phyloP scores from a whole-genome alignment of 2,113 vertebrate species.

The Murina feae region DNA sequence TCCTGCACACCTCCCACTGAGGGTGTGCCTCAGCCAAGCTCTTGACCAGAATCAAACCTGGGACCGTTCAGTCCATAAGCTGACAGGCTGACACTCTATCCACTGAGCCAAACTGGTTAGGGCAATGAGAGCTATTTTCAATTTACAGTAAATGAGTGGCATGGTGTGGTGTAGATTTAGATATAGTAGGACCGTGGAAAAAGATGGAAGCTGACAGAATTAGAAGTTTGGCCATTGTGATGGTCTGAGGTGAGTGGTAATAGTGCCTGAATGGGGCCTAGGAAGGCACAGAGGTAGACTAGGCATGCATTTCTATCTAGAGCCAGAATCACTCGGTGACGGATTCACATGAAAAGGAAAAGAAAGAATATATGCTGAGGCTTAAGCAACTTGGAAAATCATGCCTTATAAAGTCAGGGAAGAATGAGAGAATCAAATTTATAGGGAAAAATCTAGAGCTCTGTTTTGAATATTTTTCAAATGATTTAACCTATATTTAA shows the following conservation, averaged over 20 bases:
- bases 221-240: neutral
- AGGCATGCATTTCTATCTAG: neutral
- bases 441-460: neutral
- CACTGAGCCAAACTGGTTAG: too few relatives aligned
- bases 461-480: neutral
- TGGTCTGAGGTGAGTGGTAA: neutral
- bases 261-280: neutral
- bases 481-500: neutral
- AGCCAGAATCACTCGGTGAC: neutral
- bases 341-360: neutral
- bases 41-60: too few relatives aligned
- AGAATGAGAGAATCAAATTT: neutral
- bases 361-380: neutral
- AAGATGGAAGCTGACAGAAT: neutral
- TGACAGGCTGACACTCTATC: too few relatives aligned
- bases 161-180: neutral
- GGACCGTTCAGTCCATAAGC: too few relatives aligned
- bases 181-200: neutral
- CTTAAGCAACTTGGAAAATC: neutral
- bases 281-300: neutral
- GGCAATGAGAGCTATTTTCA: neutral
- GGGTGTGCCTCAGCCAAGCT: too few relatives aligned
- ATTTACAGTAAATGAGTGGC: neutral
- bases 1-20: too few relatives aligned
- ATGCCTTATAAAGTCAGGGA: neutral